Base-by-base conservation (phyloP, 2,113 vertebrate genomes). In the Hyperoodon ampullatus region DNA sequence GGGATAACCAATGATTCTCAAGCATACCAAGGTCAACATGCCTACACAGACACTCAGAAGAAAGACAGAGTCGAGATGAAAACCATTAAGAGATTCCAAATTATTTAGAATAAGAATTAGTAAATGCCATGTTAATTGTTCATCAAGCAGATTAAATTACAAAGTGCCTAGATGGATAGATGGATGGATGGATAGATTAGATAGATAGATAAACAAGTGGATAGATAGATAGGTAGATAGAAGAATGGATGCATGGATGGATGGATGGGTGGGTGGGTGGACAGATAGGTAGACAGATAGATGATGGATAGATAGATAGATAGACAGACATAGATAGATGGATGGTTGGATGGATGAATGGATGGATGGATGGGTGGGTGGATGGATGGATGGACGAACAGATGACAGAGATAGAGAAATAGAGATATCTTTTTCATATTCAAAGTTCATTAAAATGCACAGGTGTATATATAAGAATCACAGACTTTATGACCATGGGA, bases 51-150 rank as follows among this genome's bases (percentile, higher is more conserved):
- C 12, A 26, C 24, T 1, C 28, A 35, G 8, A 61, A 3, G 33
- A 13, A 47, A 30, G 23, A 14, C 0, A 2, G 15, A 10, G 18
- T 0, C 3, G 6, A 1, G 0, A 9, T 1, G 30, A 83, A 35
- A 55, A 33, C 30, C 33, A 0, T 1, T 5, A 30, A 84, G 80
- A 90, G 30, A 9, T 14, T 85, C 2, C 1, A 13, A 35, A 71
- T 60, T 65, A 44, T 61, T 91, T 15, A 66, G 21, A 53, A 19
- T 5, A 68, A 85, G 55, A 53, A 55, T n/a, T 1, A 53, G 10
- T 16, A 53, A 61, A 2, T 21, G 21, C 26, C 19, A 8, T 12
- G 70, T 2, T 42, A 12, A 50, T 8, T 6, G 24, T 8, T n/a
- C 3, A 5, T 30, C 16, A 33, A 33, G 26, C 7, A 30, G n/a